These are phyloP conservation scores for Strigamia crassipes DNA, from an alignment of 2,888 invertebrate genomes.

Conservation along the genomic window DNA sequence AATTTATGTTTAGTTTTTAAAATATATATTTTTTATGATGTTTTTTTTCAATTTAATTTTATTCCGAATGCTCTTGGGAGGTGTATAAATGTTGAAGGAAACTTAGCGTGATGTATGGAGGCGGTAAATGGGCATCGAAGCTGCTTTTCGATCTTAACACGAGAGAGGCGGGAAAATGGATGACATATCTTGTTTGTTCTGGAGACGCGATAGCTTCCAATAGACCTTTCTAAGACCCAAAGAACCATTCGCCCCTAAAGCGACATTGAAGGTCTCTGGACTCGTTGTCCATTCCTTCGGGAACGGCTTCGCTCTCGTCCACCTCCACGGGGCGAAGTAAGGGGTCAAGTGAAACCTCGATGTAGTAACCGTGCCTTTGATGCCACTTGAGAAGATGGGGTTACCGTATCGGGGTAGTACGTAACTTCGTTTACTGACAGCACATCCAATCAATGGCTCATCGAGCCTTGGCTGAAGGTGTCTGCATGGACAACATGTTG, in stretches of 20 bases:
- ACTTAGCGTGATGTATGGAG: conserved; percentile 20
- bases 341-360: conserved; percentile 27
- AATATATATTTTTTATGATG: neutral
- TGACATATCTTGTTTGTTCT: conserved; percentile 42
- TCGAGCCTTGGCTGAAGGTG: conserved; percentile 16
- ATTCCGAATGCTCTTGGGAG: neutral
- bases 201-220: conserved; percentile 38
- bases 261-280: conserved; percentile 38
- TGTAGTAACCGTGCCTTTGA: neutral
- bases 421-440: conserved; percentile 28
- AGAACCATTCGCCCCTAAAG: conserved; percentile 32
- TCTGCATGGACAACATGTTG: conserved; percentile 2
- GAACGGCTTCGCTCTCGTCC: conserved; percentile 23
- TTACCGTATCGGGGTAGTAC: neutral
- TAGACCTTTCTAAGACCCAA: conserved; percentile 33
- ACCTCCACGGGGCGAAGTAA: neutral
- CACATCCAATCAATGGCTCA: conserved; percentile 38
- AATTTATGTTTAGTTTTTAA: neutral
- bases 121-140: conserved; percentile 31
- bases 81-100: conserved; percentile 25
- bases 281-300: conserved; percentile 38
- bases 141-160: conserved; percentile 31
- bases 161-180: conserved; percentile 40
- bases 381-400: neutral
- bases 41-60: conserved; percentile 19